phyloP scores from a whole-genome alignment of 1,140 invertebrate species.

The Macrocentrus cingulum region DNA sequence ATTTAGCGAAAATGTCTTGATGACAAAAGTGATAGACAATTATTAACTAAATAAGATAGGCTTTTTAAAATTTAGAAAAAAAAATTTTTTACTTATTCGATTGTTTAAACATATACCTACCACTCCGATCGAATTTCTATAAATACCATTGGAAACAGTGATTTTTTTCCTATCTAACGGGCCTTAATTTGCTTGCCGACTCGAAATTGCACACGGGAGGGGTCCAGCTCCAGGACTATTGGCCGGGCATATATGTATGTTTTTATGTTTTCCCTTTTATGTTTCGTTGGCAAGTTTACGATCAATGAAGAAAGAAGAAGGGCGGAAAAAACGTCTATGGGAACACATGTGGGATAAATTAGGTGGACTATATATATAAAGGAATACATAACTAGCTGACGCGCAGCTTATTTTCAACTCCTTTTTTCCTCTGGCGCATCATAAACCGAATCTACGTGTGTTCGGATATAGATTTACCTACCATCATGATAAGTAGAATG shows the following conservation, averaged over 20 bases:
- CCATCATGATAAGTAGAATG: constrained; percentile 7
- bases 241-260: not conserved
- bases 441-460: not conserved
- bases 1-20: too few species aligned
- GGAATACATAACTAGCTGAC: not conserved
- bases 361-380: not conserved
- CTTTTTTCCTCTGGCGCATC: not conserved
- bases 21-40: too few species aligned
- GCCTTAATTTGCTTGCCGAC: too few species aligned
- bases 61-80: too few species aligned
- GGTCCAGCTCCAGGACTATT: too few species aligned
- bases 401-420: constrained; percentile 4
- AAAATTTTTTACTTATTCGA: too few species aligned
- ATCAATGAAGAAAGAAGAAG: constrained; percentile 2
- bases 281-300: constrained; percentile 1
- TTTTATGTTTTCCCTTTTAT: constrained; percentile 1
- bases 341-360: not conserved
- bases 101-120: too few species aligned
- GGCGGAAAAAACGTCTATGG: not conserved
- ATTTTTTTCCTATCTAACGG: too few species aligned
- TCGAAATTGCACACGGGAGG: too few species aligned
- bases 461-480: constrained; percentile 1
- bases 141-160: too few species aligned
- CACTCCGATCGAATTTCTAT: too few species aligned
- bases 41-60: too few species aligned